Evolutionary conservation across 2,797 vertebrate genomes (phyloP).

Genomic region (Ceryle rudis): DNA sequence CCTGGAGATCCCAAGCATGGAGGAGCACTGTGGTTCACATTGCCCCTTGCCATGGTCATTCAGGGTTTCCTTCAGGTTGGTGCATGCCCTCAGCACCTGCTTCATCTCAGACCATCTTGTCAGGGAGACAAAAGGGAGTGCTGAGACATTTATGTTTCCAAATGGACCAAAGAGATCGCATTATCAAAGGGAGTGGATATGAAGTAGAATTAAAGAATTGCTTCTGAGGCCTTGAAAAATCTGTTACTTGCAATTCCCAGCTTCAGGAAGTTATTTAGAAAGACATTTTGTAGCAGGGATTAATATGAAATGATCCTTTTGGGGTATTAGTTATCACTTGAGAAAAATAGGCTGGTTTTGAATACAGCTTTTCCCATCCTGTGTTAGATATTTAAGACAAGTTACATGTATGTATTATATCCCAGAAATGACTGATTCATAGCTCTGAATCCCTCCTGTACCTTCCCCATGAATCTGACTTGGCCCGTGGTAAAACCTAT

Average conservation of each 20-base stretch:
- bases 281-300: neutral
- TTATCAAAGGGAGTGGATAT: neutral
- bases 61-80: neutral
- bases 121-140: neutral
- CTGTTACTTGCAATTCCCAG: neutral
- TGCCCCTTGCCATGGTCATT: neutral
- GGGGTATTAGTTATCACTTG: neutral
- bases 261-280: neutral
- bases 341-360: neutral
- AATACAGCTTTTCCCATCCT: neutral
- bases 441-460: neutral
- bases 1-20: neutral
- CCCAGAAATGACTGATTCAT: neutral
- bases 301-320: neutral
- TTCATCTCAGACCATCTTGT: neutral
- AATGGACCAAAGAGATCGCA: neutral
- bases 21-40: neutral
- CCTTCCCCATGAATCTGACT: neutral
- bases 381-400: neutral
- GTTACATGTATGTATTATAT: neutral
- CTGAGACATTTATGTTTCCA: neutral
- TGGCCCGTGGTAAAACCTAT: neutral
- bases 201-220: neutral
- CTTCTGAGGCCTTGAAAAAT: neutral
- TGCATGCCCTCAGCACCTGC: neutral